phyloP scores from a whole-genome alignment of 64 coral and sea anemone genomes.

The Astreopora myriophthalma region DNA sequence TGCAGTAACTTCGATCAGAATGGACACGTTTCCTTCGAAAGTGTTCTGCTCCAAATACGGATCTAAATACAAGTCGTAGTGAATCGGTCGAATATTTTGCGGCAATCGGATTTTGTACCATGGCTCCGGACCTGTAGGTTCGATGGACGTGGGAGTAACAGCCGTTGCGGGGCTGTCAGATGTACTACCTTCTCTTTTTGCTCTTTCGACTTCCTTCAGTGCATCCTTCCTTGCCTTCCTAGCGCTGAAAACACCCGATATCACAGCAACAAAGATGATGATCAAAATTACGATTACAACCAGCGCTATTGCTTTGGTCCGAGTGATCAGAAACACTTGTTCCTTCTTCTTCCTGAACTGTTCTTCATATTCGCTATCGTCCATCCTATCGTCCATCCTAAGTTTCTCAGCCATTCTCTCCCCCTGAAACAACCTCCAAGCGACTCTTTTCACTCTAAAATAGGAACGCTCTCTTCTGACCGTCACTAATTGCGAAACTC shows the following conservation, averaged over 20 bases:
- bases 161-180: neutral
- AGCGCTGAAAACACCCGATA: slow-evolving; percentile 65
- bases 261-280: slow-evolving; percentile 44
- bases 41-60: slow-evolving; percentile 60
- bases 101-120: slow-evolving; percentile 74
- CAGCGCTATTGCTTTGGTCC: slow-evolving; percentile 29
- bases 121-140: slow-evolving; percentile 24
- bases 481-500: neutral
- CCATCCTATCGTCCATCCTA: slow-evolving; percentile 3
- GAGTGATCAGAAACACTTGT: slow-evolving; percentile 29
- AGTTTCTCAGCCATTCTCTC: slow-evolving; percentile 42
- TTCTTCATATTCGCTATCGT: neutral
- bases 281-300: slow-evolving; percentile 46
- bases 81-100: slow-evolving; percentile 54
- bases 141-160: slow-evolving; percentile 19
- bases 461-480: neutral
- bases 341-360: neutral
- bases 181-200: neutral
- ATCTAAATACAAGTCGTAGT: slow-evolving; percentile 67
- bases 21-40: slow-evolving; percentile 57
- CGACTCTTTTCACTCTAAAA: too few species aligned
- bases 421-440: neutral
- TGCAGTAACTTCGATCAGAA: slow-evolving; percentile 36
- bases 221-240: slow-evolving; percentile 46
- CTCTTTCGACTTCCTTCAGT: neutral